Conservation (phyloP, 2,888 invertebrate genomes). For the Pseudococcus longispinus region DNA sequence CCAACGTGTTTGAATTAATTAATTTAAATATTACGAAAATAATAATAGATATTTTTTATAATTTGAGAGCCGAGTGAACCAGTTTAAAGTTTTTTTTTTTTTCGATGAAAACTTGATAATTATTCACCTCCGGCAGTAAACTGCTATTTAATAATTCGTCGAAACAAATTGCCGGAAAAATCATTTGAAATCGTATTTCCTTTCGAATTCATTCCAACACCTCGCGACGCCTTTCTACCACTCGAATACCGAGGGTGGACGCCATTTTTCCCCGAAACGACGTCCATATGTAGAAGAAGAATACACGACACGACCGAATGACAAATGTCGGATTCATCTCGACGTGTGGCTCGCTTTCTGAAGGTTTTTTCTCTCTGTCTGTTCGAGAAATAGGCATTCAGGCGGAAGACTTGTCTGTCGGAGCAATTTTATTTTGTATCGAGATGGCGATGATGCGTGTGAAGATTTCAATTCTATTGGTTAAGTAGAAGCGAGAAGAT, state of each 20-base stretch:
- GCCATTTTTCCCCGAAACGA: conserved; percentile 1
- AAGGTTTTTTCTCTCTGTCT: background rate
- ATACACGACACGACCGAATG: background rate
- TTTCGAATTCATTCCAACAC: background rate
- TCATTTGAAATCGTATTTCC: conserved; percentile 48
- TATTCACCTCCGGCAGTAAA: conserved; percentile 25
- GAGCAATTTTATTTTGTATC: background rate
- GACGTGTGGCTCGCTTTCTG: conserved; percentile 10
- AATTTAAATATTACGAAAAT: background rate
- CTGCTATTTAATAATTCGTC: conserved; percentile 19
- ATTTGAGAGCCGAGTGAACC: background rate
- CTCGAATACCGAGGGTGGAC: conserved; percentile 20
- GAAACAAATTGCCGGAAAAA: conserved; percentile 48
- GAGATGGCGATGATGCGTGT: conserved; percentile 9
- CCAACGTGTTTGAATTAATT: background rate
- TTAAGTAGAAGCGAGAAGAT: background rate
- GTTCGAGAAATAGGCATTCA: background rate
- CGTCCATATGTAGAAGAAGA: conserved; percentile 30
- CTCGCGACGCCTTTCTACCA: background rate
- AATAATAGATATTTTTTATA: no score
- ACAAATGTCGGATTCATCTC: conserved; percentile 22
- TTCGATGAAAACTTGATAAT: background rate
- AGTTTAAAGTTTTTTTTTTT: background rate
- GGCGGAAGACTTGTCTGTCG: background rate
- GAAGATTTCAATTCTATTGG: background rate